phyloP scores from a whole-genome alignment of 2,888 invertebrate species.

The Philhelius pedissequus region DNA sequence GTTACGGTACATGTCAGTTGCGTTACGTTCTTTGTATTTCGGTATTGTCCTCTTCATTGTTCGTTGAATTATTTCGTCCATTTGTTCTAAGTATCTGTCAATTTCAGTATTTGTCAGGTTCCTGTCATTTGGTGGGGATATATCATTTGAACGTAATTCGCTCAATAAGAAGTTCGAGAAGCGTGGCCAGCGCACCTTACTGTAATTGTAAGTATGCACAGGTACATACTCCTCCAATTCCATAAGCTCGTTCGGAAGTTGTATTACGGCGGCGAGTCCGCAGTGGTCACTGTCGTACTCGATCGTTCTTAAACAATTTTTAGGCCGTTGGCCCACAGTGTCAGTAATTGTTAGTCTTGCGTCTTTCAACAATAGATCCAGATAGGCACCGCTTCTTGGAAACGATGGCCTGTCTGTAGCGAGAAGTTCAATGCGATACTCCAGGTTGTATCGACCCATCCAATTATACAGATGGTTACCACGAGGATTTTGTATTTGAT shows the following conservation, averaged over 20 bases:
- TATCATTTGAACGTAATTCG: neutral
- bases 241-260: neutral
- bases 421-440: neutral
- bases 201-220: neutral
- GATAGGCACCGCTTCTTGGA: slow-evolving; percentile 3
- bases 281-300: neutral
- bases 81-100: neutral
- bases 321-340: neutral
- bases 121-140: neutral
- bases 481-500: neutral
- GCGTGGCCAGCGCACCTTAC: neutral
- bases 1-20: neutral
- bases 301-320: neutral
- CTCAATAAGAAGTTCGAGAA: neutral
- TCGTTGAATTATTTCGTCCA: neutral
- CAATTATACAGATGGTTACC: neutral
- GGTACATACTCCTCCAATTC: neutral
- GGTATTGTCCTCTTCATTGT: neutral
- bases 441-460: neutral
- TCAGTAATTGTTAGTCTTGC: neutral
- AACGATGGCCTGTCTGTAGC: slow-evolving; percentile 2
- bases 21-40: neutral
- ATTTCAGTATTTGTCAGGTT: neutral
- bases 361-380: neutral
- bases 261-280: neutral